Percentiles rank a stretch among this genome's conserved stretches.
phyloP scores from a whole-genome alignment of 2,888 invertebrate species.

The Idaea aversata region DNA sequence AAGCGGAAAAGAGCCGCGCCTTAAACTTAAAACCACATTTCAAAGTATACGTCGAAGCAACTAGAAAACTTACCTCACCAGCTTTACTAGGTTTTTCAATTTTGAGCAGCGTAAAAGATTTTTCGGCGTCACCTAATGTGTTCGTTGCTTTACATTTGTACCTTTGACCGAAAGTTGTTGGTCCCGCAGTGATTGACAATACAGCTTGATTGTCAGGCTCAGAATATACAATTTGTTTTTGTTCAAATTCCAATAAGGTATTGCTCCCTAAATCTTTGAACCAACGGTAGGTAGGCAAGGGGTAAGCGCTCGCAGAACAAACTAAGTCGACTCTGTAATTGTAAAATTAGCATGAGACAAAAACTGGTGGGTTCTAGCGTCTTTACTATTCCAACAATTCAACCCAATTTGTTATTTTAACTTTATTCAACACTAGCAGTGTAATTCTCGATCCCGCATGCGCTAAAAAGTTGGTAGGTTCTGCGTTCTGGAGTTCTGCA shows the following conservation, averaged over 20 bases:
- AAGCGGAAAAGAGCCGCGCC: not conserved
- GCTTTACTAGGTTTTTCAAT: constrained; percentile 48
- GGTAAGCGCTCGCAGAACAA: constrained; percentile 55
- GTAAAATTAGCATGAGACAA: not conserved
- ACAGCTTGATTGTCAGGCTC: constrained; percentile 43
- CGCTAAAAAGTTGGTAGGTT: no score
- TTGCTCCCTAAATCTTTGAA: constrained; percentile 46
- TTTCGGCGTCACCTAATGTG: constrained; percentile 42
- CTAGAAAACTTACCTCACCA: constrained; percentile 38
- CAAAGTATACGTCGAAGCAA: not conserved
- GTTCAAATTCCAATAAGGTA: constrained; percentile 44
- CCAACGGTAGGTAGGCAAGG: constrained; percentile 57
- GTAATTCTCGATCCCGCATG: no score
- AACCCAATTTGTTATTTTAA: no score
- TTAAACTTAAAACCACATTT: not conserved
- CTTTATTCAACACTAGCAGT: no score
- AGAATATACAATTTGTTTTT: constrained; percentile 41
- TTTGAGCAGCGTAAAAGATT: constrained; percentile 43
- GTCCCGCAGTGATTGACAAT: constrained; percentile 43
- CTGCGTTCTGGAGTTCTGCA: no score
- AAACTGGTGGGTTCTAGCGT: not conserved
- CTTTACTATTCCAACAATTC: no score
- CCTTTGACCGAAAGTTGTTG: constrained; percentile 43
- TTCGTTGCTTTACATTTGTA: constrained; percentile 58
- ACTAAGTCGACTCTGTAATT: constrained; percentile 53